phyloP scores from a whole-genome alignment of 2,797 vertebrate genomes.

The Parauchenoglanis punctatus region DNA sequence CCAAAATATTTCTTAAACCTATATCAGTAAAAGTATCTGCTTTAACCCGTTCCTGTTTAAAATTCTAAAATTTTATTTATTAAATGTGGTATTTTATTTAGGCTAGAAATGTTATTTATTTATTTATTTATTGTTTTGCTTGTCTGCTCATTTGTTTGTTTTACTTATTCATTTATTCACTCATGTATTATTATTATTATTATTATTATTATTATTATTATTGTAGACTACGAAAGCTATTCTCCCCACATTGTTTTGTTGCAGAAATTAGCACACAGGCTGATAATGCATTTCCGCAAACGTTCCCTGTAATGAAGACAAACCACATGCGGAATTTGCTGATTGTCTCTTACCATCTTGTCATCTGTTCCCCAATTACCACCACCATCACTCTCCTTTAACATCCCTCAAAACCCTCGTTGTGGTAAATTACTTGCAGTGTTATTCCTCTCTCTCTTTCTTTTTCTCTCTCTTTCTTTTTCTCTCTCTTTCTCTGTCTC shows the following conservation, averaged over 20 bases:
- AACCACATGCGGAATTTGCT: slow-evolving; percentile 53
- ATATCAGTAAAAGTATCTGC: neutral
- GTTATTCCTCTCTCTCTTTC: slow-evolving; percentile 46
- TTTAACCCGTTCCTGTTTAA: neutral
- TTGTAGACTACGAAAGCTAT: neutral
- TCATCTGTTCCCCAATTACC: slow-evolving; percentile 60
- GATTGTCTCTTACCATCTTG: slow-evolving; percentile 55
- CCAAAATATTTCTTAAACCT: neutral
- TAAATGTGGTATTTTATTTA: neutral
- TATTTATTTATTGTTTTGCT: neutral
- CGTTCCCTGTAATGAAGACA: slow-evolving; percentile 55
- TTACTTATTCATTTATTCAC: too few species aligned
- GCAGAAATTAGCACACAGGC: slow-evolving; percentile 30
- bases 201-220: neutral
- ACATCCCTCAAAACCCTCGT: slow-evolving; percentile 50
- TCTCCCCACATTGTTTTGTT: slow-evolving; percentile 7
- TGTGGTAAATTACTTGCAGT: slow-evolving; percentile 62
- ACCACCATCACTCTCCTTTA: slow-evolving; percentile 57
- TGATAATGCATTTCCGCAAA: slow-evolving; percentile 44
- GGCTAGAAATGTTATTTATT: neutral
- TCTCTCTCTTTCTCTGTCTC: slow-evolving; percentile 33
- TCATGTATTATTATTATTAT: neutral
- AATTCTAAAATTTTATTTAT: neutral
- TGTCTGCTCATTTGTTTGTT: too few species aligned
- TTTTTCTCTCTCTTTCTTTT: slow-evolving; percentile 28